Percentiles rank a stretch among this genome's conserved stretches.
Evolutionary conservation across 2,888 invertebrate species (phyloP).

Genomic region (Celastrina argiolus): DNA sequence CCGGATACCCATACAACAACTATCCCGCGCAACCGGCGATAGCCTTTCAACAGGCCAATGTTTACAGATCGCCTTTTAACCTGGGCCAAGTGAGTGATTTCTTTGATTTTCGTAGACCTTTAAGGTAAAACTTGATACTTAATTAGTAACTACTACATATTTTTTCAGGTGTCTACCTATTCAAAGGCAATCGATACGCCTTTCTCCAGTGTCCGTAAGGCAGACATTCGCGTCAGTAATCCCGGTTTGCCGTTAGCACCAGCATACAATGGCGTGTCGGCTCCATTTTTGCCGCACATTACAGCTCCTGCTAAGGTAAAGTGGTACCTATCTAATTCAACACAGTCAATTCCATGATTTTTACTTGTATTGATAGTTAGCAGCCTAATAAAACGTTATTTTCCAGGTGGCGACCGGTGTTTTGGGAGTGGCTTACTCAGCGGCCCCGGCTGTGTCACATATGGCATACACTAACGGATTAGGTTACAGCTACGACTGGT

Average conservation of each 20-base stretch:
- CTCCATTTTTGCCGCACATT: conserved; percentile 57
- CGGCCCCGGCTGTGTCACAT: conserved; percentile 80
- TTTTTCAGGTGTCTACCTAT: conserved; percentile 79
- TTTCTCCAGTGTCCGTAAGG: conserved; percentile 83
- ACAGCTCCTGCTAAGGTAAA: conserved; percentile 57
- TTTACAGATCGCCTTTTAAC: conserved; percentile 80
- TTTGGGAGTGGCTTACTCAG: conserved; percentile 79
- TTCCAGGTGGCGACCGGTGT: conserved; percentile 72
- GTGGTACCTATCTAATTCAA: background rate
- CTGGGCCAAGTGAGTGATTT: conserved; percentile 79
- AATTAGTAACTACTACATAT: background rate
- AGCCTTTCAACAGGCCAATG: conserved; percentile 79
- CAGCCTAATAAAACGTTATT: no score
- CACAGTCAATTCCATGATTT: background rate
- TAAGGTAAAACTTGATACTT: background rate
- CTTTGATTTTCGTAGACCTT: no score
- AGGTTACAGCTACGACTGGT: conserved; percentile 77
- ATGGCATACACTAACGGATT: conserved; percentile 78
- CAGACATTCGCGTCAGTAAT: conserved; percentile 84
- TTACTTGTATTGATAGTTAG: no score
- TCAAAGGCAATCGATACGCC: conserved; percentile 84
- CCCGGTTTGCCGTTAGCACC: conserved; percentile 70
- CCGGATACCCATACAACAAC: conserved; percentile 60
- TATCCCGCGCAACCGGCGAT: conserved; percentile 70
- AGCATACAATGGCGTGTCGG: conserved; percentile 46